Evolutionary conservation across 2,797 vertebrate genomes (phyloP), one percentile per base, ranked within the genome.

Genomic region (Gymnothorax reevesii): DNA sequence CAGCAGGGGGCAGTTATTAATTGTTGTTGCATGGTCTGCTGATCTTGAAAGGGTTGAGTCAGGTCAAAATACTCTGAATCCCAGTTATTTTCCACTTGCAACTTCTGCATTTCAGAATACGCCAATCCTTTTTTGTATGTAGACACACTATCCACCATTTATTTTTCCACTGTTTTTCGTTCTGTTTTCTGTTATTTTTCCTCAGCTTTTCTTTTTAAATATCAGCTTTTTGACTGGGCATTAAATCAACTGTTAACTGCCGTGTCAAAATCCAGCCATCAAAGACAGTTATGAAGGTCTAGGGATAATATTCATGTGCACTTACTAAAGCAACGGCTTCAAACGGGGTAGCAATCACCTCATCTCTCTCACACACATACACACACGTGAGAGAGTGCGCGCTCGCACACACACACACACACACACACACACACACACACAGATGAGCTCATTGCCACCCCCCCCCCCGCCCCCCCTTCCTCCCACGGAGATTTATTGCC

Each of bases 391-490:
- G 9, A 25, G 49, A 15, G 22, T 25, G 22, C n/a, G 17, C 82
- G 42, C 55, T 0, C 57, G 0, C 57, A 17, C 27, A 42, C 13
- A 27, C 55, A 60, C 82, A 60, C 57, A 27, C 2, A 27, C 66
- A 27, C 69, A 27, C 69, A 27, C 69, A 27, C 69, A 27, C 69
- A 73, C 69, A 69, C 69, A 73, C 83, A 71, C 64, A 80, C 66
- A 57, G 71, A 69, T 87, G 84, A 87, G 66, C 77, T 84, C 54
- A 71, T 82, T 77, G 73, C 75, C 17, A 20, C 87, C 85, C 85
- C 85, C 83, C 52, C 75, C 17, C 10, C 87, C 85, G 82, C 85
- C 73, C 52, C 66, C 27, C 13, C 13, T 52, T 57, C 49, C 73
- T 71, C 77, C 49, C 87, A 9, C 33, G 83, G 87, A 87, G 83